These are phyloP conservation scores for Marcusenius ussheri DNA, from an alignment of 2,113 vertebrate genomes.

Conservation along the genomic window DNA sequence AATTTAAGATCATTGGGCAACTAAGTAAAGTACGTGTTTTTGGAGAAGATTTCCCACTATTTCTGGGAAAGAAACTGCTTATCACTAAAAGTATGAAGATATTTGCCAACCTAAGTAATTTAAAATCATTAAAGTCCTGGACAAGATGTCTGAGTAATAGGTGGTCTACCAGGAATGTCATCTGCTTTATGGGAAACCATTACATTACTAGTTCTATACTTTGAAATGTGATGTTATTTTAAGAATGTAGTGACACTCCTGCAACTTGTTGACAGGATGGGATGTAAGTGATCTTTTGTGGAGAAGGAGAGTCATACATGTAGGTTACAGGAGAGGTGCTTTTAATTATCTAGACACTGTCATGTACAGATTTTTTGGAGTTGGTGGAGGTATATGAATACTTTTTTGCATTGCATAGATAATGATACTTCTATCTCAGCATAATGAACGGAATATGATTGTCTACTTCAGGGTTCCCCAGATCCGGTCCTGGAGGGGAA, in stretches of 20 bases:
- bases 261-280: neutral
- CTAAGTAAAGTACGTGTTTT: slow-evolving; percentile 49
- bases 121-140: slow-evolving; percentile 22
- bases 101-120: slow-evolving; percentile 27
- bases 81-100: slow-evolving; percentile 24
- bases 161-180: neutral
- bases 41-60: neutral
- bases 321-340: neutral
- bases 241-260: neutral
- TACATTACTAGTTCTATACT: neutral
- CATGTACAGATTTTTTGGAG: neutral
- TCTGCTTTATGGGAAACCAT: neutral
- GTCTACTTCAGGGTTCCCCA: neutral
- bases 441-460: neutral
- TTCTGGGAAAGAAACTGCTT: slow-evolving; percentile 16
- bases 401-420: neutral
- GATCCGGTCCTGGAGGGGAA: neutral
- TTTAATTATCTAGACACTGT: neutral
- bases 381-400: neutral
- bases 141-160: neutral
- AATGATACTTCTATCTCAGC: neutral
- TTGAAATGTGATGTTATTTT: neutral
- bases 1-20: slow-evolving; percentile 44
- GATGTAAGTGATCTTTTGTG: neutral
- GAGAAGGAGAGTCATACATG: neutral